A percentile compares a stretch with the other conserved stretches of the same genome.
These are phyloP conservation scores for Cherax quadricarinatus DNA, from an alignment of 1,140 invertebrate genomes.

Conservation along the genomic window DNA sequence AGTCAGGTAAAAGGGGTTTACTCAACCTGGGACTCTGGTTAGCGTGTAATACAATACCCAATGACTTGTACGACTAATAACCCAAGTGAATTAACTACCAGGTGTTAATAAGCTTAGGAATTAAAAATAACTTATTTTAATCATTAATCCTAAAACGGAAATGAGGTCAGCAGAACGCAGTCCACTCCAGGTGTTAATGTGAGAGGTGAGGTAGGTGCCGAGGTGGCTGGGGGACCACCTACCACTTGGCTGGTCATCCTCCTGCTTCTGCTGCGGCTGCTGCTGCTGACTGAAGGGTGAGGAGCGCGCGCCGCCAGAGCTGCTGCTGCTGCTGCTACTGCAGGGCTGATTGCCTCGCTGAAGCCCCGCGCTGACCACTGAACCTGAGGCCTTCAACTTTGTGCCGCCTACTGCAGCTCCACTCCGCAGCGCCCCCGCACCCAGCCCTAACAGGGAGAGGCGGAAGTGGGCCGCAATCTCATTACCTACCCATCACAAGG, in stretches of 20 bases:
- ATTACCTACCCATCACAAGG: conserved; percentile 43
- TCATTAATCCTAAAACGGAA: neutral
- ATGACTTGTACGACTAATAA: neutral
- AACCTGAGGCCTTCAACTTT: conserved; percentile 38
- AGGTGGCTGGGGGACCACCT: neutral
- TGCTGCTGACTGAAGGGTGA: neutral
- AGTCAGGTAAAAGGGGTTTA: no score
- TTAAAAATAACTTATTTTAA: neutral
- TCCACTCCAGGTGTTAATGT: neutral
- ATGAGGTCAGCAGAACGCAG: neutral
- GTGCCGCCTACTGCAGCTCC: conserved; percentile 25
- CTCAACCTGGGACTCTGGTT: no score
- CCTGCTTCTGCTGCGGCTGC: neutral
- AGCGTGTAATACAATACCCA: no score
- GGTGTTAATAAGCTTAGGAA: neutral
- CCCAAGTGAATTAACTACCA: neutral
- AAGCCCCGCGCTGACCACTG: conserved; percentile 28
- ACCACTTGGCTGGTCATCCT: conserved; percentile 5
- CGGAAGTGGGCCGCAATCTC: conserved; percentile 54
- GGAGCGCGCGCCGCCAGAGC: neutral
- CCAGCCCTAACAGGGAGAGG: conserved; percentile 55
- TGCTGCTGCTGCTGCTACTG: conserved; percentile 38
- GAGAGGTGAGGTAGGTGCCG: neutral
- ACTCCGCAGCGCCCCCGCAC: conserved; percentile 18
- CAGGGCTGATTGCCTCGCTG: conserved; percentile 17